Conservation (phyloP, 2,888 invertebrate genomes). For the Brachylomia viminalis region DNA sequence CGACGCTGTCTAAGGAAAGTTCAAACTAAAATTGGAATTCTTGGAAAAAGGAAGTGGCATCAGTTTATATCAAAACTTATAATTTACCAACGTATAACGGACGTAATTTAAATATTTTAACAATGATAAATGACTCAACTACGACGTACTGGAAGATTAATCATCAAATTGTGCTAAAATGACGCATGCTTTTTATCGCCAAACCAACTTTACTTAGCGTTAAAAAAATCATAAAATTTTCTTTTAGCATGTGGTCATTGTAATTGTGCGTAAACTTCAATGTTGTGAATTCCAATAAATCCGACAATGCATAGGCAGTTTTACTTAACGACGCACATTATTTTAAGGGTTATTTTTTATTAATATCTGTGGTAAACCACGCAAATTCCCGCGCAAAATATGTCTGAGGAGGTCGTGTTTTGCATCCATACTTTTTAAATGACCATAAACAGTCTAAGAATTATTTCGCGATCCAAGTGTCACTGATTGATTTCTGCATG, state of each 20-base stretch:
- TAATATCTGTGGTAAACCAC: conserved; percentile 86
- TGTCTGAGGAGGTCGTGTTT: conserved; percentile 64
- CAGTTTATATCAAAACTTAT: conserved; percentile 6
- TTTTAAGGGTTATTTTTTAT: conserved; percentile 74
- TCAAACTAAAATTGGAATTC: background rate
- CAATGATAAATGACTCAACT: conserved; percentile 49
- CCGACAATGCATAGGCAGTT: conserved; percentile 81
- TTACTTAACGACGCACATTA: conserved; percentile 79
- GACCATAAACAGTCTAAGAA: conserved; percentile 42
- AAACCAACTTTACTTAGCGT: conserved; percentile 49
- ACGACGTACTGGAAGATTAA: conserved; percentile 34
- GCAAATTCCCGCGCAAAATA: conserved; percentile 57
- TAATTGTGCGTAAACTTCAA: conserved; percentile 71
- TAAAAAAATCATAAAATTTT: conserved; percentile 58
- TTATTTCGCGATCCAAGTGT: conserved; percentile 13
- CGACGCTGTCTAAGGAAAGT: background rate
- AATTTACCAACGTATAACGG: conserved; percentile 14
- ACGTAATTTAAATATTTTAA: conserved; percentile 46
- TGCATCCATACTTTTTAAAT: conserved; percentile 63
- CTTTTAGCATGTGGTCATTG: conserved; percentile 65
- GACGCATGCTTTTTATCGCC: conserved; percentile 52
- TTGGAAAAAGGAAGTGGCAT: conserved; percentile 14
- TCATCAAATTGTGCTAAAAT: conserved; percentile 47
- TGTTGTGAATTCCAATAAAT: conserved; percentile 74
- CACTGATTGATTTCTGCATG: conserved; percentile 3